Base-by-base conservation (phyloP, 2,113 vertebrate species). In the Hoplias malabaricus region DNA sequence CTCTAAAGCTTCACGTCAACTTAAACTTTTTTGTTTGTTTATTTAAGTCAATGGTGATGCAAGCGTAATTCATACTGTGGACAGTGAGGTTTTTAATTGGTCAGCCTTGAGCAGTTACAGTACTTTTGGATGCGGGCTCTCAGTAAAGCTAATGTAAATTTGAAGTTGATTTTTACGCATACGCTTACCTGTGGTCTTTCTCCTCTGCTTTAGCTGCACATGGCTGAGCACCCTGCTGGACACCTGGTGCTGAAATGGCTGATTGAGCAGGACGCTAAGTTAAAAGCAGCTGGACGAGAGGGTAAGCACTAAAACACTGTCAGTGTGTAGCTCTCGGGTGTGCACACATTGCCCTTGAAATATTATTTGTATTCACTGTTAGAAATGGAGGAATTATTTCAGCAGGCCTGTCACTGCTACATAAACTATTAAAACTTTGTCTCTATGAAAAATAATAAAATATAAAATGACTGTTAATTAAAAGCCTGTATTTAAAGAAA, bases 191-290 rank as follows among this genome's bases (percentile, higher is more conserved):
- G 29, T 29, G 2, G 0, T 0, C 38, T 4, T 68, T 0, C 76
- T 71, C 34, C 38, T 79, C 6, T 27, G 23, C 85, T 84, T 19
- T 75, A 99, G 98, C 93, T 99, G 75, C 97, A 99, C 81, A 85
- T 98, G 85, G 96, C 93, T 0, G 97, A 99, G 70, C 97, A 99
- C 86, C 95, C 96, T 0, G 95, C 96, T 8, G 97, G 97, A 76
- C 98, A 99, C 84, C 90, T 99, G 16, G 95, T 99, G 84, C 91
- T 99, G 78, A 99, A 97, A 69, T 98, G 98, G 97, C 88, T 99
- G 77, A 91, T 99, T 59, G 94, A 98, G 68, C 95, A 98, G 90
- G 97, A 98, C 84, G 80, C 89, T 77, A 93, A 91, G 57, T 88
- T 94, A 92, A 89, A 85, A 36, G 91, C 94, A 70, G 84, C 78